phyloP scores from a whole-genome alignment of 2,888 invertebrate genomes.

The Hirudinaria manillensis region DNA sequence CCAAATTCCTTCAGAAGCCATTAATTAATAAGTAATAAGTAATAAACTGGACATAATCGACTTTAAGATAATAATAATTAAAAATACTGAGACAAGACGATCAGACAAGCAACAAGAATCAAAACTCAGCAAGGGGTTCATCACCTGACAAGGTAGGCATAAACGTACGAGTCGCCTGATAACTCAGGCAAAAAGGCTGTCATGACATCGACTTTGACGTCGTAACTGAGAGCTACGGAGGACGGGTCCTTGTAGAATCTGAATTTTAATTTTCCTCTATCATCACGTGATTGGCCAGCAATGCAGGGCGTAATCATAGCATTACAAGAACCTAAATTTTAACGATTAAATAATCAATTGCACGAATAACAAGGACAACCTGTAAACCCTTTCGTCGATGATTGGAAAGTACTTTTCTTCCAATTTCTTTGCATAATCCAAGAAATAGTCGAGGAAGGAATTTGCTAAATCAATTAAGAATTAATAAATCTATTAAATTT shows the following conservation, averaged over 20 bases:
- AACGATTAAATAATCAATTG: background rate
- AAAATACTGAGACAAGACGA: no score
- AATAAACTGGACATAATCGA: no score
- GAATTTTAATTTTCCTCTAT: no score
- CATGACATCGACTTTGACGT: conserved; percentile 22
- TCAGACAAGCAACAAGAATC: no score
- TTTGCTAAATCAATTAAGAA: background rate
- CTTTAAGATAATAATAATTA: no score
- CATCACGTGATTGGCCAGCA: background rate
- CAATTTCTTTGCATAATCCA: conserved; percentile 22
- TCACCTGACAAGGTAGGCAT: conserved; percentile 27
- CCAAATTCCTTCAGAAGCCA: no score
- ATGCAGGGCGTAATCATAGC: background rate
- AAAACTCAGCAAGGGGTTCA: no score
- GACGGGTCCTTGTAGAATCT: conserved; percentile 28
- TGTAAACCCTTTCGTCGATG: background rate
- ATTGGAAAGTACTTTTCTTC: conserved; percentile 22
- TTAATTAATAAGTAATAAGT: no score
- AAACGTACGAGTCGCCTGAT: background rate
- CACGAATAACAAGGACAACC: background rate
- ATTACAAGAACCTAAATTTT: background rate
- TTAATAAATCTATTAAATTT: background rate
- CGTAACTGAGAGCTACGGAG: conserved; percentile 6
- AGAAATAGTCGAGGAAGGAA: conserved; percentile 21
- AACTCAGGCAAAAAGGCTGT: conserved; percentile 23